Evolutionary conservation across 2,888 invertebrate species (phyloP).

Genomic region (Hirudinaria manillensis): DNA sequence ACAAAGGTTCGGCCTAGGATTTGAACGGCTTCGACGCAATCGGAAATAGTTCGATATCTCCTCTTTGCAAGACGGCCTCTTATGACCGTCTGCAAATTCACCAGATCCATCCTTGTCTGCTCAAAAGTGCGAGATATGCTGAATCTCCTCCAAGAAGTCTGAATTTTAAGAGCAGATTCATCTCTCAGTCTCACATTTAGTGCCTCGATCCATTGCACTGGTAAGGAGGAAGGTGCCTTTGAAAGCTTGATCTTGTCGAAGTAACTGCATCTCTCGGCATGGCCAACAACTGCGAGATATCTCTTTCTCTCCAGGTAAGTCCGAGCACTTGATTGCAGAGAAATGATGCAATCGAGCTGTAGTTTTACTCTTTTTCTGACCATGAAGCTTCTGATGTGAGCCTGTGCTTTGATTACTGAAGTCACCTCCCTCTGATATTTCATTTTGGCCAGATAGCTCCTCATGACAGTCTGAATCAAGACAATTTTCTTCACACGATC

Average conservation of each 20-base stretch:
- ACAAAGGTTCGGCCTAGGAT: slow-evolving; percentile 17
- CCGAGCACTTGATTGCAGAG: slow-evolving; percentile 34
- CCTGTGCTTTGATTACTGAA: slow-evolving; percentile 33
- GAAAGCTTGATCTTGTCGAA: too few relatives aligned
- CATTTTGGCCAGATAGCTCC: slow-evolving; percentile 8
- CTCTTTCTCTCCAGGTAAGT: slow-evolving; percentile 15
- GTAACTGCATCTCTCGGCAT: too few relatives aligned
- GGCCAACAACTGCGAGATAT: background rate
- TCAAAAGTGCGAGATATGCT: background rate
- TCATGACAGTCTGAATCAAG: slow-evolving; percentile 5
- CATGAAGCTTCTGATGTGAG: slow-evolving; percentile 24
- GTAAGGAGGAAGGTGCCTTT: too few relatives aligned
- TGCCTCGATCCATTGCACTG: too few relatives aligned
- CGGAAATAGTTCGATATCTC: slow-evolving; percentile 8
- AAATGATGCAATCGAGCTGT: slow-evolving; percentile 25
- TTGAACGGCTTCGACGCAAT: slow-evolving; percentile 49
- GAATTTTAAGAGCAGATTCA: slow-evolving; percentile 49
- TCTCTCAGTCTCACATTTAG: slow-evolving; percentile 4
- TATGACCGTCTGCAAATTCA: slow-evolving; percentile 46
- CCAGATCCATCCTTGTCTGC: background rate
- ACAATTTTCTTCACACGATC: background rate
- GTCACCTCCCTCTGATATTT: background rate
- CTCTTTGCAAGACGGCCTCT: slow-evolving; percentile 44
- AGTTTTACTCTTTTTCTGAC: slow-evolving; percentile 28
- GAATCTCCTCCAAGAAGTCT: slow-evolving; percentile 25